Percentiles rank a stretch among this genome's conserved stretches.
These are phyloP conservation scores for Eupithecia exiguata DNA, from an alignment of 2,888 invertebrate genomes.

Conservation along the genomic window DNA sequence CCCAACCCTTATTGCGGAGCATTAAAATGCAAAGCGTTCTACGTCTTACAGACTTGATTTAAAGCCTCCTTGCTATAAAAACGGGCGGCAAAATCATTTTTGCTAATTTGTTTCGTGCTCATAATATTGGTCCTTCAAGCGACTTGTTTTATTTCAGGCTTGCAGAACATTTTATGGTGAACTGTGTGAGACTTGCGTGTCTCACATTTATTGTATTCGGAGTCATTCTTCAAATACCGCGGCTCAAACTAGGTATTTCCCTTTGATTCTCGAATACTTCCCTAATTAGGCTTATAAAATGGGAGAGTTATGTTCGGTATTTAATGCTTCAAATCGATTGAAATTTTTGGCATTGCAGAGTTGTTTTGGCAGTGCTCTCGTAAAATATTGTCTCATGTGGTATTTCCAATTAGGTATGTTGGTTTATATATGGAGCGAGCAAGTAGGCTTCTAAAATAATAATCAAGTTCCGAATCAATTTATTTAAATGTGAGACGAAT, in stretches of 20 bases:
- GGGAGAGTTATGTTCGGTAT: constrained; percentile 39
- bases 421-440: constrained; percentile 12
- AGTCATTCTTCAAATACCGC: constrained; percentile 56
- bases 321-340: constrained; percentile 15
- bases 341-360: constrained; percentile 33
- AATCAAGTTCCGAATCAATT: constrained; percentile 27
- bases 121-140: constrained; percentile 59
- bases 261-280: constrained; percentile 52
- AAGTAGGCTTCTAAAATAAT: constrained; percentile 5
- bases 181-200: constrained; percentile 63
- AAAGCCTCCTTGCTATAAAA: constrained; percentile 43
- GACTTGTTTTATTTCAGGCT: constrained; percentile 66
- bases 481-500: constrained; percentile 33
- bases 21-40: constrained; percentile 40
- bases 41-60: constrained; percentile 43
- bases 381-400: constrained; percentile 23
- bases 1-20: constrained; percentile 33
- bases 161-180: constrained; percentile 67
- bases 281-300: constrained; percentile 56
- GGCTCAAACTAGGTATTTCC: constrained; percentile 53
- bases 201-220: constrained; percentile 54
- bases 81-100: constrained; percentile 52
- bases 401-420: constrained; percentile 20
- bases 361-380: constrained; percentile 23
- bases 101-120: constrained; percentile 61